These are phyloP conservation scores for Leptinotarsa lineolata DNA, from an alignment of 1,140 invertebrate species.

Conservation along the genomic window DNA sequence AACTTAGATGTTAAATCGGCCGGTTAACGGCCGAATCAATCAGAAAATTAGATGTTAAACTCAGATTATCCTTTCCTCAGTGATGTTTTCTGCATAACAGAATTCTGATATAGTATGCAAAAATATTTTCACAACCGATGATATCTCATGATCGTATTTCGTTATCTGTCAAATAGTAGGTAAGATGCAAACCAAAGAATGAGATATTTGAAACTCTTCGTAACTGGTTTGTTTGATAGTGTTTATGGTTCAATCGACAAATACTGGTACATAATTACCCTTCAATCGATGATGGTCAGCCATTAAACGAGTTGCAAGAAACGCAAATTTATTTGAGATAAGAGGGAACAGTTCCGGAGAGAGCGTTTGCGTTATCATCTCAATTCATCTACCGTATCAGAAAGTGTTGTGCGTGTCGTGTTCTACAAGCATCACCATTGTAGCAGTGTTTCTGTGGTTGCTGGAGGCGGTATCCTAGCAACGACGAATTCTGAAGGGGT, in stretches of 20 bases:
- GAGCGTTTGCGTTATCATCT: slow-evolving; percentile 55
- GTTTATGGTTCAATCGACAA: neutral
- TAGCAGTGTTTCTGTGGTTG: slow-evolving; percentile 55
- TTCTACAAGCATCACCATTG: slow-evolving; percentile 56
- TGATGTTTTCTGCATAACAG: too few relatives aligned
- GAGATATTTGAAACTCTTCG: too few relatives aligned
- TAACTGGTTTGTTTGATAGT: too few relatives aligned
- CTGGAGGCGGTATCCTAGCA: slow-evolving; percentile 53
- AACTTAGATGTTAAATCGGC: too few relatives aligned
- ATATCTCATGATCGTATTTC: too few relatives aligned
- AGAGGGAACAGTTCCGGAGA: slow-evolving; percentile 30
- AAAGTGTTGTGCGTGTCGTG: slow-evolving; percentile 54
- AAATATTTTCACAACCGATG: neutral
- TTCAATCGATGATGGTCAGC: neutral
- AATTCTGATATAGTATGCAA: neutral
- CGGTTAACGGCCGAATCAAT: too few relatives aligned
- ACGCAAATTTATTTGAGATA: slow-evolving; percentile 7
- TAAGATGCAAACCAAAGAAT: too few relatives aligned
- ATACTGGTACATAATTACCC: neutral
- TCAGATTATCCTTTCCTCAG: too few relatives aligned
- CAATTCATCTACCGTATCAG: slow-evolving; percentile 55
- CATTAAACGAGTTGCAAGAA: slow-evolving; percentile 11
- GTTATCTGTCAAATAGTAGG: too few relatives aligned
- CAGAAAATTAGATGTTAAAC: too few relatives aligned
- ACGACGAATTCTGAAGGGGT: slow-evolving; percentile 41